A percentile compares a stretch with the other conserved stretches of the same genome.
phyloP scores from a whole-genome alignment of 2,888 invertebrate genomes.

The Arenicola marina region DNA sequence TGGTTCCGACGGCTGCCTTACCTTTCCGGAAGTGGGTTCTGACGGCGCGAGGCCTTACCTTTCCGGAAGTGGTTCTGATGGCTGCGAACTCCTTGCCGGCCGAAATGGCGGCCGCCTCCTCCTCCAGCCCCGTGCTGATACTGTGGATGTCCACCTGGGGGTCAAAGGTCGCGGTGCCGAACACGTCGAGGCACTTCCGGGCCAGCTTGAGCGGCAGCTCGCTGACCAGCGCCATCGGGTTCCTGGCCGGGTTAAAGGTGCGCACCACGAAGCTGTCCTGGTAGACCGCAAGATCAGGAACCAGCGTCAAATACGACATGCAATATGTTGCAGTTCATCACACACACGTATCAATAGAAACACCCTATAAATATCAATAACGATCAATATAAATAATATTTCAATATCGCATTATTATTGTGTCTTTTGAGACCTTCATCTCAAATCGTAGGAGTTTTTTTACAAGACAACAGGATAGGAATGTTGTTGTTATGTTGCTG shows the following conservation, averaged over 20 bases:
- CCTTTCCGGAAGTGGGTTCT: too few relatives aligned
- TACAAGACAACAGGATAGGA: too few relatives aligned
- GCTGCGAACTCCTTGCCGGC: slow-evolving; percentile 91
- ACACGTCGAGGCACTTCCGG: slow-evolving; percentile 77
- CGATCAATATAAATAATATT: too few relatives aligned
- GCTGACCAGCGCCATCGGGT: slow-evolving; percentile 65
- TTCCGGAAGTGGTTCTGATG: slow-evolving; percentile 81
- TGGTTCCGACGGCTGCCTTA: too few relatives aligned
- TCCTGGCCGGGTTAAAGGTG: slow-evolving; percentile 70
- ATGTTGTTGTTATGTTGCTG: too few relatives aligned
- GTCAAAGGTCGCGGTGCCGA: slow-evolving; percentile 75
- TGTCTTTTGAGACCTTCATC: too few relatives aligned
- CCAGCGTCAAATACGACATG: too few relatives aligned
- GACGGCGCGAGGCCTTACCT: slow-evolving; percentile 65
- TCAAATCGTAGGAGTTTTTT: too few relatives aligned
- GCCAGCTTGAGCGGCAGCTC: slow-evolving; percentile 78
- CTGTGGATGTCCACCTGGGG: slow-evolving; percentile 66
- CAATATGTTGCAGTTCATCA: too few relatives aligned
- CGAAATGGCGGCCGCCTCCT: slow-evolving; percentile 77
- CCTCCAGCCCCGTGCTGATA: slow-evolving; percentile 69
- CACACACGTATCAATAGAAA: too few relatives aligned
- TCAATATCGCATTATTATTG: too few relatives aligned
- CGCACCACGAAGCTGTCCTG: slow-evolving; percentile 82
- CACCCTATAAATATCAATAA: too few relatives aligned
- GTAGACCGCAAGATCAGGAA: slow-evolving; percentile 15